Base-by-base conservation (phyloP, 2,113 vertebrate species). In the Aramus guarauna region DNA sequence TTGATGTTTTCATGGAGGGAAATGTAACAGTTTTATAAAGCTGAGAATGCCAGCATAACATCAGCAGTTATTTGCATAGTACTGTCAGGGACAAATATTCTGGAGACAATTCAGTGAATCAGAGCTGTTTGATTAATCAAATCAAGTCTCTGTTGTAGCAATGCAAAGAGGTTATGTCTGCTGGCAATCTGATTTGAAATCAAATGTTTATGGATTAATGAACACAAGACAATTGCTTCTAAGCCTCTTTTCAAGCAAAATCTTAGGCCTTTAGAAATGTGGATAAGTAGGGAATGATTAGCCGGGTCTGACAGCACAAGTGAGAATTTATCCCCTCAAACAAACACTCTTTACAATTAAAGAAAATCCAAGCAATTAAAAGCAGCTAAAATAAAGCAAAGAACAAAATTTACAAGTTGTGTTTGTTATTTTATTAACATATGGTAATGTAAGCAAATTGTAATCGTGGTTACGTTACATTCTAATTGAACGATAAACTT, bases 71-170 rank as follows among this genome's bases (percentile, higher is more conserved):
- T 97, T 97, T 95, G 64, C 73, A 32, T 89, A 86, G 58, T 66
- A 91, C 94, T 97, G 85, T 96, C 73, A 92, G 84, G 88, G 84
- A 89, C 74, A 96, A 17, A 75, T 85, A 82, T 96, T 97, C 80
- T 93, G 88, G 66, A 95, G 89, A 97, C 92, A 98, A 96, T 97
- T 84, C n/a, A 95, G 59, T 83, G 90, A 98, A 97, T 97, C 96
- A 95, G 91, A 97, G 89, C 79, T 92, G 72, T 97, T 97, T 97
- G 97, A 98, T 97, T 98, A 98, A 98, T 98, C 96, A 97, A 96
- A 98, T 98, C 97, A 97, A 64, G 86, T 94, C 84, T 97, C 91
- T 94, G 91, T 97, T 98, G 95, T 96, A 94, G 94, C 94, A 97
- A 75, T 96, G 97, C 85, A 95, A 96, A 97, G 94, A 96, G 94